Evolutionary conservation across 1,140 invertebrate genomes (phyloP), one percentile per base, ranked within the genome.

Genomic region (Caenorhabditis remanei): DNA sequence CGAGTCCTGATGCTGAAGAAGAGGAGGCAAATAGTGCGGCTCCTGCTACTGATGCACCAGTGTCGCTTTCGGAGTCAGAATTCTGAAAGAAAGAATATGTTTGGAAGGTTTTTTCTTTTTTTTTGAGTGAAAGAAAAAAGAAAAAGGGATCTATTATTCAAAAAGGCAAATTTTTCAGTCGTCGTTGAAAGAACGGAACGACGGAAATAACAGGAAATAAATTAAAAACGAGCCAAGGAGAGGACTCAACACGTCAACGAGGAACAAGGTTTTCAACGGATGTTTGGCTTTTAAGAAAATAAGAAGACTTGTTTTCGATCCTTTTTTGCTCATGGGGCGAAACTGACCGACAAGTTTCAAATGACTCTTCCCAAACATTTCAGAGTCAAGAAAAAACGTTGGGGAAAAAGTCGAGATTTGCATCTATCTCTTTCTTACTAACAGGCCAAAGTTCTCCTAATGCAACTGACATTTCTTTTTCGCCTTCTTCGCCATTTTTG

Each of bases 361-460:
- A 79, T 50, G 21, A 50, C 43, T 9, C 40, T 9, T 48, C 13
- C 13, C 16, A 71, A 71, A n/a, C 2, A 50, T 50, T 79, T n/a
- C 46, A 50, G 46, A 48, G 46, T 50, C 40, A n/a, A 71, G 71
- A 79, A 50, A 79, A 79, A 50, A 79, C 24, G 11, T 40, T 24
- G 14, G 71, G 41, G 14, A 50, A 24, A 79, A 79, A 79, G 43
- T 79, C 71, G 53, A 79, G 71, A 79, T 79, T 48, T 79, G 46
- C 46, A 79, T 79, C 71, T 79, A 50, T 79, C 71, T 79, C 46
- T 43, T 71, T 13, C 71, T 53, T 79, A 79, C 71, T 79, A 79
- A 79, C 71, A 19, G 71, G 71, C 46, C 71, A 79, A 79, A 79
- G 71, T 79, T 79, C 71, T 79, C 53, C 46, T 79, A 79, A 79